Conservation (phyloP, 1,140 invertebrate genomes). For the Hydropsyche tenuis region DNA sequence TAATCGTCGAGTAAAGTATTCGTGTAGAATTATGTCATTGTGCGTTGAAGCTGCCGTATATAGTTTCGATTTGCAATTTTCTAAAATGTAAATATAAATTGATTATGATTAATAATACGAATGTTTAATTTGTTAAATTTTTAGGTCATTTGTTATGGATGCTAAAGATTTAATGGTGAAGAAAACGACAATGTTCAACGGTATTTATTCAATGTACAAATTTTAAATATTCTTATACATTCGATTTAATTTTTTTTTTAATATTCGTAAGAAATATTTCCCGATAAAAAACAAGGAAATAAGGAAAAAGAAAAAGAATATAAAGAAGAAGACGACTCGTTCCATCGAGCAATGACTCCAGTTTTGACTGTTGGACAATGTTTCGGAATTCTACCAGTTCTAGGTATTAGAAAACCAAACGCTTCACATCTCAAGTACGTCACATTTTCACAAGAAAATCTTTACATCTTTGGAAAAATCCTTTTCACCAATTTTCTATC, state of each 20-base stretch:
- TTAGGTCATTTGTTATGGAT: neutral
- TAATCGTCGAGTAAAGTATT: too few species aligned
- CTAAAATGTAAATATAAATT: too few species aligned
- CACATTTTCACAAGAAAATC: too few species aligned
- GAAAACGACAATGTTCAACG: neutral
- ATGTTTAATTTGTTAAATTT: neutral
- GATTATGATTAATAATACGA: too few species aligned
- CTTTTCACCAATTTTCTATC: too few species aligned
- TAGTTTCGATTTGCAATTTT: too few species aligned
- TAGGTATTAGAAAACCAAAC: constrained; percentile 36
- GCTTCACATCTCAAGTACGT: constrained; percentile 38
- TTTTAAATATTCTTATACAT: neutral
- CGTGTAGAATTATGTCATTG: too few species aligned
- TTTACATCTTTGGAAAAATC: too few species aligned
- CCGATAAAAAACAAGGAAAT: constrained; percentile 15
- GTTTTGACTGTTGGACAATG: constrained; percentile 42
- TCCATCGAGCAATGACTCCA: constrained; percentile 43
- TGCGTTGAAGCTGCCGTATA: too few species aligned
- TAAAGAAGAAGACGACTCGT: constrained; percentile 32
- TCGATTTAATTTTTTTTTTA: neutral
- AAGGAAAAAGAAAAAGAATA: constrained; percentile 5
- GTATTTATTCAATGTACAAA: neutral
- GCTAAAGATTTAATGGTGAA: neutral
- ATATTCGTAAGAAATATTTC: constrained; percentile 28
- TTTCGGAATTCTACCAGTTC: constrained; percentile 44